Percentiles rank a stretch among this genome's conserved stretches.
Evolutionary conservation across 2,888 invertebrate species (phyloP).

Genomic region (Acrobasis consociella): DNA sequence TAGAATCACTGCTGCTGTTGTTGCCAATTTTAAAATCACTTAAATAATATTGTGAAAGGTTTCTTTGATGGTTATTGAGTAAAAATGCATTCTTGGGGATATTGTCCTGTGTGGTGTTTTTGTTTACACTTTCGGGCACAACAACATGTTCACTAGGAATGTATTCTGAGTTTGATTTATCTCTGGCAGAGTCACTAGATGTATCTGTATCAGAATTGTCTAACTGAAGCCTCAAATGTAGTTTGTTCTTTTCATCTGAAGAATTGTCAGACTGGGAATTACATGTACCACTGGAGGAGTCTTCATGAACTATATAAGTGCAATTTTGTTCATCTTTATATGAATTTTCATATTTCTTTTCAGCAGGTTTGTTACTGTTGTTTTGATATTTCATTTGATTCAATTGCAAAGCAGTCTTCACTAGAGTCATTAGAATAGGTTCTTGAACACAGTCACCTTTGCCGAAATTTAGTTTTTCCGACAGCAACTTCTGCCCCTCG

Average conservation of each 20-base stretch:
- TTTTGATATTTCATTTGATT: slow-evolving; percentile 47
- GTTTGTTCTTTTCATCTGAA: slow-evolving; percentile 73
- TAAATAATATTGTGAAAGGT: slow-evolving; percentile 33
- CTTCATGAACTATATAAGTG: slow-evolving; percentile 74
- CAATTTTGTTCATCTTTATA: slow-evolving; percentile 67
- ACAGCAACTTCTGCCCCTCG: slow-evolving; percentile 72
- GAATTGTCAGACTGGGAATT: slow-evolving; percentile 74
- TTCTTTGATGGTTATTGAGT: slow-evolving; percentile 23
- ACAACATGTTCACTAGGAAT: slow-evolving; percentile 64
- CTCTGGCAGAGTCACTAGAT: slow-evolving; percentile 70
- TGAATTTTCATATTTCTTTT: slow-evolving; percentile 41
- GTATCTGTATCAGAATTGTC: slow-evolving; percentile 77
- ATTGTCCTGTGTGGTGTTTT: slow-evolving; percentile 27
- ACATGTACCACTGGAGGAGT: slow-evolving; percentile 65
- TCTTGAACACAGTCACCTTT: slow-evolving; percentile 56
- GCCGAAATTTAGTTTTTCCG: slow-evolving; percentile 56
- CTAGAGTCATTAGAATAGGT: slow-evolving; percentile 62
- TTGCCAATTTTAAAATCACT: slow-evolving; percentile 49
- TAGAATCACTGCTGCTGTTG: slow-evolving; percentile 70
- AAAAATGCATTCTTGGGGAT: slow-evolving; percentile 33
- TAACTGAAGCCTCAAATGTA: slow-evolving; percentile 64
- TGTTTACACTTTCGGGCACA: slow-evolving; percentile 35
- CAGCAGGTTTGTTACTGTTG: slow-evolving; percentile 39
- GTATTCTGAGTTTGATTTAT: slow-evolving; percentile 73
- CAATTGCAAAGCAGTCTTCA: slow-evolving; percentile 54